These are phyloP conservation scores for Sylvia atricapilla DNA, from an alignment of 2,113 vertebrate species.

Conservation along the genomic window DNA sequence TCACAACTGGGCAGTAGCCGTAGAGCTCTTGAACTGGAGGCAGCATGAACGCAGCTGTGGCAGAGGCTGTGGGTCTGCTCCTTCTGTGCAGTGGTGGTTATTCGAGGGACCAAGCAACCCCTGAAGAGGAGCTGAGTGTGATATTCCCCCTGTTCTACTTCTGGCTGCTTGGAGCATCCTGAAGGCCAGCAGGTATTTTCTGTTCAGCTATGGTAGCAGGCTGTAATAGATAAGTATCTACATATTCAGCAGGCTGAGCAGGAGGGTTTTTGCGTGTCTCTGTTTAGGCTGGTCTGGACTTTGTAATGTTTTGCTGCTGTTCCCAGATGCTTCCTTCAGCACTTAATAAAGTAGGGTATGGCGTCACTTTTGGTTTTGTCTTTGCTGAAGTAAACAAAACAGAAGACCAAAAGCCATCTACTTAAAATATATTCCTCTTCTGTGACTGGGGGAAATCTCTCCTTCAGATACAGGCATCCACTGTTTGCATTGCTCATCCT, in stretches of 20 bases:
- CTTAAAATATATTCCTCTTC: neutral
- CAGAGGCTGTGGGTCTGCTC: neutral
- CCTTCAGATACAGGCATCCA: neutral
- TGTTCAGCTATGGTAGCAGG: neutral
- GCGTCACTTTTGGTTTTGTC: neutral
- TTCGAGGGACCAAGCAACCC: neutral
- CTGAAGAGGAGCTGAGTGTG: neutral
- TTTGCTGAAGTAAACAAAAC: constrained; percentile 19
- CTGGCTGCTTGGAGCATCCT: neutral
- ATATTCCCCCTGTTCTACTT: neutral
- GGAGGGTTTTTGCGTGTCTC: neutral
- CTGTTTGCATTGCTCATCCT: neutral
- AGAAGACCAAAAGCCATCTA: neutral
- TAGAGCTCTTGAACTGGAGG: neutral
- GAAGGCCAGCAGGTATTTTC: neutral
- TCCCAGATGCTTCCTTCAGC: neutral
- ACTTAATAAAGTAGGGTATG: neutral
- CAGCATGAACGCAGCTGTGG: fast-evolving
- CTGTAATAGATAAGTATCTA: neutral
- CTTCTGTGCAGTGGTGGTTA: neutral
- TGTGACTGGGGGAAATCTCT: neutral
- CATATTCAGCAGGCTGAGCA: neutral
- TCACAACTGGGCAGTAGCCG: neutral
- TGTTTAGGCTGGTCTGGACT: neutral
- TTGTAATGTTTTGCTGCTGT: neutral